Conservation (phyloP, 1,140 invertebrate species). For the Lepidotrigona ventralis region DNA sequence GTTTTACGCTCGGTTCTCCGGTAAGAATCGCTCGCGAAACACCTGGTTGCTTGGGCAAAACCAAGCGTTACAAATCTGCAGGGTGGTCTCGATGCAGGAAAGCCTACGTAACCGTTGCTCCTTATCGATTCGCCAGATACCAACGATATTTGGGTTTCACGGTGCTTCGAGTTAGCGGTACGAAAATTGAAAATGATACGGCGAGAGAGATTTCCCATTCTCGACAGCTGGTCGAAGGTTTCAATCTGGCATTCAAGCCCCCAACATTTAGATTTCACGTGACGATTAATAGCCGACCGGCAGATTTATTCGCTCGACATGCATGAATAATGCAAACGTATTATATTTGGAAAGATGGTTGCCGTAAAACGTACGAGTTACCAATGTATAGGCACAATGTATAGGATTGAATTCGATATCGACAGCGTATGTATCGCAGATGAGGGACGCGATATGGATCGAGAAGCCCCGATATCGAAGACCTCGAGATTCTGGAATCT, state of each 20-base stretch:
- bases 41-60: conserved; percentile 14
- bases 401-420: not conserved
- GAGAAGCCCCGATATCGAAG: not conserved
- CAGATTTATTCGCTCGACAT: not conserved
- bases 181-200: not conserved
- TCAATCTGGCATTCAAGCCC: not conserved
- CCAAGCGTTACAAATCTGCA: not conserved
- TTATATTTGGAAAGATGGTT: not conserved
- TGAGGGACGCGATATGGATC: not conserved
- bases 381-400: not conserved
- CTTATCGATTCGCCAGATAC: not conserved
- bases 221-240: not conserved
- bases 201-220: not conserved
- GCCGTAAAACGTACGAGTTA: not conserved
- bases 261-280: not conserved
- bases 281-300: not conserved
- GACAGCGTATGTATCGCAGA: not conserved
- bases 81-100: no score
- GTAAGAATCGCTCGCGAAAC: conserved; percentile 21
- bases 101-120: not conserved
- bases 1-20: conserved; percentile 2
- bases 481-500: not conserved
- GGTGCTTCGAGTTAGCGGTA: not conserved
- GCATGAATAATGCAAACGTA: not conserved
- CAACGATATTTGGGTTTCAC: not conserved